Percentiles rank a stretch among this genome's conserved stretches.
Evolutionary conservation across 1,140 invertebrate species (phyloP).

Genomic region (Drosophila aff.): DNA sequence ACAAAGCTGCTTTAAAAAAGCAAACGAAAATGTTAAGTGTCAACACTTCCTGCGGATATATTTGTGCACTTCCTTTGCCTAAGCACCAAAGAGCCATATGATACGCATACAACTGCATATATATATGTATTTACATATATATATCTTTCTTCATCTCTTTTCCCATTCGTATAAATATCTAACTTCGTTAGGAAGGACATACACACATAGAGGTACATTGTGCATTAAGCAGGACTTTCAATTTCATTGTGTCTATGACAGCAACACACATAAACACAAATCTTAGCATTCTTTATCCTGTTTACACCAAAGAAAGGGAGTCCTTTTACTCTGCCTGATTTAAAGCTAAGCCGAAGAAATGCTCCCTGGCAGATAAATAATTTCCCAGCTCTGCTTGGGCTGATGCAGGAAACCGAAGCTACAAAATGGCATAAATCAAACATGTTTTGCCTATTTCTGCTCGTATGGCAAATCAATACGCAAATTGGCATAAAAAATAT

Average conservation of each 20-base stretch:
- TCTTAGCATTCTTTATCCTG: conserved; percentile 1
- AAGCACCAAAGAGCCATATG: background rate
- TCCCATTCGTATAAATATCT: conserved; percentile 5
- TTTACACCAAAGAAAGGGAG: background rate
- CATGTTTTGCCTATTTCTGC: conserved; percentile 41
- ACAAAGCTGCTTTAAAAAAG: background rate
- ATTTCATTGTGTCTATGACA: conserved; percentile 50
- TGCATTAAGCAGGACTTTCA: conserved; percentile 56
- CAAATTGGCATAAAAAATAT: conserved; percentile 71
- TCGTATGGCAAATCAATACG: conserved; percentile 73
- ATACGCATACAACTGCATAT: background rate
- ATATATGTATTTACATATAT: background rate
- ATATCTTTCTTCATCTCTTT: background rate
- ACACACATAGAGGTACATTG: conserved; percentile 7
- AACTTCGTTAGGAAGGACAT: conserved; percentile 16
- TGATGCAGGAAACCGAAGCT: conserved; percentile 34
- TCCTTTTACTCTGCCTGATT: conserved; percentile 7
- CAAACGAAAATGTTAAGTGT: conserved; percentile 10
- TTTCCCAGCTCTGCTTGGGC: conserved; percentile 26
- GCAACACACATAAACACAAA: conserved; percentile 43
- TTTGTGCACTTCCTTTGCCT: conserved; percentile 21
- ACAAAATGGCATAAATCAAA: conserved; percentile 69
- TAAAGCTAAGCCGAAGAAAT: conserved; percentile 37
- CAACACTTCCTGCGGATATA: conserved; percentile 18
- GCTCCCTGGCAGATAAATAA: conserved; percentile 29